These are phyloP conservation scores for Phoeniculus purpureus DNA, from an alignment of 2,797 vertebrate genomes.

Conservation along the genomic window DNA sequence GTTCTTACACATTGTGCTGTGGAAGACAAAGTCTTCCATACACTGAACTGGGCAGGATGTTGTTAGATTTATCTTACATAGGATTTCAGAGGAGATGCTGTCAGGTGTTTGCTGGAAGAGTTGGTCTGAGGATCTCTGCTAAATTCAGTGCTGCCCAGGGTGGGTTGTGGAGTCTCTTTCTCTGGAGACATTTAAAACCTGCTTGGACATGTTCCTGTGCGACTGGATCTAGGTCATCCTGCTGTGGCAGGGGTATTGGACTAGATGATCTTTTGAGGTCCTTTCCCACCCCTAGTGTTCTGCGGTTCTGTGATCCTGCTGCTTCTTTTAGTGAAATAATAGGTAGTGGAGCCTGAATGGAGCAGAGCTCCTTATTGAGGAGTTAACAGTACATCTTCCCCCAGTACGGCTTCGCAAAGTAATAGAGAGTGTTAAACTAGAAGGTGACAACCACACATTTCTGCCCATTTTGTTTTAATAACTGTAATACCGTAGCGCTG, in stretches of 20 bases:
- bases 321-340: neutral
- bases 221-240: no score
- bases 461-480: constrained; percentile 64
- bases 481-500: constrained; percentile 61
- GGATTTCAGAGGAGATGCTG: neutral
- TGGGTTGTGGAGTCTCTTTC: no score
- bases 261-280: no score
- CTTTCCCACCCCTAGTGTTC: no score
- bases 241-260: no score
- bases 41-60: neutral
- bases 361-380: constrained; percentile 1
- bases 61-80: neutral
- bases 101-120: neutral
- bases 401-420: constrained; percentile 37
- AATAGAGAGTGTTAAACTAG: neutral
- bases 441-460: constrained; percentile 41
- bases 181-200: no score
- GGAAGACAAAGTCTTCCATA: neutral
- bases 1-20: neutral
- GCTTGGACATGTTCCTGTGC: no score
- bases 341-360: neutral
- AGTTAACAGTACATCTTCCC: constrained; percentile 56
- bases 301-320: neutral
- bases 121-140: neutral
- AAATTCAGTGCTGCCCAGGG: no score